Conservation (phyloP, 2,797 vertebrate species). For the Falco concolor region DNA sequence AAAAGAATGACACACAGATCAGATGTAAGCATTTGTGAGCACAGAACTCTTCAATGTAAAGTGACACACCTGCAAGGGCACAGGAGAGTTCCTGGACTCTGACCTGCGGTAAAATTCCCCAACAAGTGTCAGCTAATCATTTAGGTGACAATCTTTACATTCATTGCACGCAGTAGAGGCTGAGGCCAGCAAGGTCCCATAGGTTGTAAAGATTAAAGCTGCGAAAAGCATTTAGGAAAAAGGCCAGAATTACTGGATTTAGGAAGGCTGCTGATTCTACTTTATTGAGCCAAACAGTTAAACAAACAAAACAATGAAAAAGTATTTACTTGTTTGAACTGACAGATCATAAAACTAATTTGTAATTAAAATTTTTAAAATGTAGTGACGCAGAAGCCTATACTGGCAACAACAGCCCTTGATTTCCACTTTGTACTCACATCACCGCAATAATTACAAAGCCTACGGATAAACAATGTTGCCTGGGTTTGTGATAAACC, state of each 20-base stretch:
- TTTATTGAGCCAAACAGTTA: not conserved
- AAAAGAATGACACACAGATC: not conserved
- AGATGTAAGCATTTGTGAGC: not conserved
- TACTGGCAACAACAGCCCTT: not conserved
- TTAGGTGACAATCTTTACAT: not conserved
- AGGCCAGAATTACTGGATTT: not conserved
- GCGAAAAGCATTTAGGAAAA: not conserved
- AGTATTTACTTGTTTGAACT: not conserved
- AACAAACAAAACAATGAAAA: not conserved
- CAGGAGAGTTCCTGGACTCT: not conserved
- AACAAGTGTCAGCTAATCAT: not conserved
- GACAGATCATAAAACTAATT: not conserved
- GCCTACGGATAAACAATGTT: not conserved
- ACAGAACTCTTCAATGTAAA: accelerated
- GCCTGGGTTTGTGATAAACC: not conserved
- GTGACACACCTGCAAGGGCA: not conserved
- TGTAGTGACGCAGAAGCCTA: not conserved
- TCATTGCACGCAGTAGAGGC: not conserved
- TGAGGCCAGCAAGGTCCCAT: accelerated
- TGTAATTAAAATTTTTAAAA: not conserved
- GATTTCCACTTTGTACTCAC: not conserved
- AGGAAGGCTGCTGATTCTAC: not conserved
- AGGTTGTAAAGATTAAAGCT: not conserved
- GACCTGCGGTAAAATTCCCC: not conserved
- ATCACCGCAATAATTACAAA: not conserved